phyloP scores from a whole-genome alignment of 2,113 vertebrate genomes.

The Orientallactaga bullata region DNA sequence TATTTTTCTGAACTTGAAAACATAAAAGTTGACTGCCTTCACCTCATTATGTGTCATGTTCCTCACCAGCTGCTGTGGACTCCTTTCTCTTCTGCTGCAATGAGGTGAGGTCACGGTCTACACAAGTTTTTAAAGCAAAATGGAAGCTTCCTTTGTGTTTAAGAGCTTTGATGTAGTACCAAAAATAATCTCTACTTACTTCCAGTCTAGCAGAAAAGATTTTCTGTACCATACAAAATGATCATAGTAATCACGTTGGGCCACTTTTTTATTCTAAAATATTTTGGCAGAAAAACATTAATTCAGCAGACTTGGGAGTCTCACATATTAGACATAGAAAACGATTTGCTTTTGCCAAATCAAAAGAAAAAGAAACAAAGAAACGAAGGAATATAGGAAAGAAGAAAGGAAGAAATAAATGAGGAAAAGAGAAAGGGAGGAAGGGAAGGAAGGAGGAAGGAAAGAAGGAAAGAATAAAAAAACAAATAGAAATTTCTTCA shows the following conservation, averaged over 20 bases:
- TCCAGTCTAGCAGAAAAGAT: not conserved
- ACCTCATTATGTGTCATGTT: not conserved
- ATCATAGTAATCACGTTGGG: not conserved
- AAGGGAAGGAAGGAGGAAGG: not conserved
- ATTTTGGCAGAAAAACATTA: not conserved
- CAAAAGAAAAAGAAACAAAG: not conserved
- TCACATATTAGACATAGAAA: no score
- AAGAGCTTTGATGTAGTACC: not conserved
- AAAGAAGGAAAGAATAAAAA: not conserved
- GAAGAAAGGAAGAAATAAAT: no score
- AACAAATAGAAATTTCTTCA: not conserved
- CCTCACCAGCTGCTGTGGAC: not conserved
- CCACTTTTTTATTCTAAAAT: not conserved
- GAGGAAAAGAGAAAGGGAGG: not conserved
- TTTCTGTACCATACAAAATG: no score
- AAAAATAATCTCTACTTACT: not conserved
- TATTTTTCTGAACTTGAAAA: not conserved
- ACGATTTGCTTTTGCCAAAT: no score
- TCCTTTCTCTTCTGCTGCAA: not conserved
- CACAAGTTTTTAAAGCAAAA: not conserved
- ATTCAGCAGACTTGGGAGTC: not conserved
- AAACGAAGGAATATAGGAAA: not conserved
- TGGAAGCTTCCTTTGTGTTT: not conserved
- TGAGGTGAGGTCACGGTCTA: conserved; percentile 17
- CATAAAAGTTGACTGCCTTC: not conserved